Percentiles rank a stretch among this genome's conserved stretches.
phyloP scores from a whole-genome alignment of 2,888 invertebrate genomes.

The Phengaris alcon region DNA sequence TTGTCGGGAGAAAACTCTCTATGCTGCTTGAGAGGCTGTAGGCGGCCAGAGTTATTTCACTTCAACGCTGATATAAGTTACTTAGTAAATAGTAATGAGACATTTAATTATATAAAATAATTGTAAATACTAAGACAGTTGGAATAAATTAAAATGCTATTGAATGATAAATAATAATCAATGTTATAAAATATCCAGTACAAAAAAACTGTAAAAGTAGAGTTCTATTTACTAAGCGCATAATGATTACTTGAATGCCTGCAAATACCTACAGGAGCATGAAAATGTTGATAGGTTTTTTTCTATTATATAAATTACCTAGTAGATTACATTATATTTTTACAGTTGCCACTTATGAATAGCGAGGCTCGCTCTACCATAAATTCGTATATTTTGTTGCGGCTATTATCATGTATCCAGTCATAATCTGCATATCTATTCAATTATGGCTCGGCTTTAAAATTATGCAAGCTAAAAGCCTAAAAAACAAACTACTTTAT shows the following conservation, averaged over 20 bases:
- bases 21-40: constrained; percentile 51
- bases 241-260: too few relatives aligned
- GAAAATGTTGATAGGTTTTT: too few relatives aligned
- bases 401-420: not conserved
- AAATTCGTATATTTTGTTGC: not conserved
- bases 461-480: constrained; percentile 8
- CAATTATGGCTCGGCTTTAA: constrained; percentile 7
- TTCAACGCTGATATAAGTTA: not conserved
- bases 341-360: too few relatives aligned
- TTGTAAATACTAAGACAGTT: not conserved
- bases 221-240: too few relatives aligned
- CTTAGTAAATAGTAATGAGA: constrained; percentile 16
- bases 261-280: too few relatives aligned
- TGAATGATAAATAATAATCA: too few relatives aligned
- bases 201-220: too few relatives aligned
- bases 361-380: not conserved
- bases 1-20: constrained; percentile 58
- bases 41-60: constrained; percentile 54
- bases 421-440: not conserved
- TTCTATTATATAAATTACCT: too few relatives aligned
- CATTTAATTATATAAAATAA: not conserved
- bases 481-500: not conserved
- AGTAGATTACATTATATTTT: too few relatives aligned
- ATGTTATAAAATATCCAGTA: too few relatives aligned
- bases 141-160: too few relatives aligned